phyloP scores from a whole-genome alignment of 2,797 vertebrate species.

The Thaleichthys pacificus region DNA sequence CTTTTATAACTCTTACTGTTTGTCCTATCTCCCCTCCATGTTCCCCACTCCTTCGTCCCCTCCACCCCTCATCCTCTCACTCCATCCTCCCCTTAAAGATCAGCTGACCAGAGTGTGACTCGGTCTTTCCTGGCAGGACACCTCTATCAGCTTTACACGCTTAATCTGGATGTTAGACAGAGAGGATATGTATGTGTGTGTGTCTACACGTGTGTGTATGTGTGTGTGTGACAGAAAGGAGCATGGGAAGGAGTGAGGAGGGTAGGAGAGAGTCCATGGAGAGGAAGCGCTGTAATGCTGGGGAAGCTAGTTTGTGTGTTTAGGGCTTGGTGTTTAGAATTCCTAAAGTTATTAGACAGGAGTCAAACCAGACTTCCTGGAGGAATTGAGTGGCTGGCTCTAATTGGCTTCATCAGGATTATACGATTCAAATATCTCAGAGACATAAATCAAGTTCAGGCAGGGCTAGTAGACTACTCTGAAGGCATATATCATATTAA shows the following conservation, averaged over 20 bases:
- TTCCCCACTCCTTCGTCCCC: too few species aligned
- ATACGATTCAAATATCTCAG: too few species aligned
- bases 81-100: not conserved
- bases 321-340: not conserved
- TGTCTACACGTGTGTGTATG: not conserved
- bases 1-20: too few species aligned
- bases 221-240: not conserved
- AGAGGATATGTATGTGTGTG: not conserved
- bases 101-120: not conserved
- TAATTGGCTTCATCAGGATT: too few species aligned
- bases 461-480: not conserved
- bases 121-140: conserved; percentile 1
- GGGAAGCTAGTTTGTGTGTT: too few species aligned
- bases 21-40: too few species aligned
- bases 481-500: too few species aligned
- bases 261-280: not conserved
- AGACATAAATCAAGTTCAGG: not conserved
- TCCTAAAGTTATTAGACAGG: not conserved
- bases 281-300: not conserved
- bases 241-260: not conserved
- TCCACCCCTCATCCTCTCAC: not conserved
- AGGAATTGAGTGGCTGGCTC: too few species aligned
- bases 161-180: not conserved
- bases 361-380: too few species aligned
- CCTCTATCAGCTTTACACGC: not conserved